A percentile compares a stretch with the other conserved stretches of the same genome.
phyloP scores from a whole-genome alignment of 2,888 invertebrate species.

The Ditylenchus weischeri region DNA sequence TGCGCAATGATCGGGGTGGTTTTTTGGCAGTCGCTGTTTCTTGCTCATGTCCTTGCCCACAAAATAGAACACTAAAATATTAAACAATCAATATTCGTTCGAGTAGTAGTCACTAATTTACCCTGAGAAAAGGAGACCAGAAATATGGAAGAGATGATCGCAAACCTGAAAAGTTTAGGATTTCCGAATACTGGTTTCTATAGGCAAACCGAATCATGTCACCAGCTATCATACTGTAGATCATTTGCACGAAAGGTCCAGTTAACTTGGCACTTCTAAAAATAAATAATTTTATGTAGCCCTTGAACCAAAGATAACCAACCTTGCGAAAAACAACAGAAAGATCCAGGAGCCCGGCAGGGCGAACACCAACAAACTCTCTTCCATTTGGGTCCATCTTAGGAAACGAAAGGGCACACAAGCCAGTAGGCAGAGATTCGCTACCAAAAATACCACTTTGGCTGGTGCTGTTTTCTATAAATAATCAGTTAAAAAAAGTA shows the following conservation, averaged over 20 bases:
- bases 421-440: slow-evolving; percentile 75
- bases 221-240: slow-evolving; percentile 96
- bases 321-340: slow-evolving; percentile 98
- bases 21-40: slow-evolving; percentile 47
- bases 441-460: slow-evolving; percentile 84
- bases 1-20: slow-evolving; percentile 43
- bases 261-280: slow-evolving; percentile 67
- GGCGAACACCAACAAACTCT: slow-evolving; percentile 83
- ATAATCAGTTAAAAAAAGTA: neutral
- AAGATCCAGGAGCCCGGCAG: slow-evolving; percentile 95
- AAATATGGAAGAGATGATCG: slow-evolving; percentile 90
- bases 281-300: neutral
- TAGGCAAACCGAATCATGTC: slow-evolving; percentile 99
- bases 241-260: slow-evolving; percentile 98
- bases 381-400: slow-evolving; percentile 71
- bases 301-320: slow-evolving; percentile 47
- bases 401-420: slow-evolving; percentile 51
- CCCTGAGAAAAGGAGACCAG: slow-evolving; percentile 93
- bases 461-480: slow-evolving; percentile 85
- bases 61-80: slow-evolving; percentile 67
- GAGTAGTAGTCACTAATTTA: neutral
- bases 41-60: slow-evolving; percentile 74
- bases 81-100: neutral
- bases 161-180: too few species aligned
- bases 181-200: too few species aligned